Percentiles rank a stretch among this genome's conserved stretches.
These are phyloP conservation scores for Sphaeramia orbicularis DNA, from an alignment of 2,797 vertebrate genomes.

Conservation along the genomic window DNA sequence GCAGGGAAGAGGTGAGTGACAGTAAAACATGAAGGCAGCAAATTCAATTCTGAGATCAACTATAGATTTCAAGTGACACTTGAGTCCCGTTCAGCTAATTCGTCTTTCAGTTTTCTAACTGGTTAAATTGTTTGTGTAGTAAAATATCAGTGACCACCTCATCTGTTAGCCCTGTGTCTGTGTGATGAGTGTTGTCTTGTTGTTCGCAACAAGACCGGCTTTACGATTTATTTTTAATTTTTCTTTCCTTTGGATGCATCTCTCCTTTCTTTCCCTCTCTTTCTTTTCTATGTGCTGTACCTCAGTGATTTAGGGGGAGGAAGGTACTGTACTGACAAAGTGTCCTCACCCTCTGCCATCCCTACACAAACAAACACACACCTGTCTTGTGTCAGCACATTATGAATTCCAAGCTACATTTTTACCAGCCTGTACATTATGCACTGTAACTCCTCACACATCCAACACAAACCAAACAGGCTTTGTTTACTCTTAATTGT, in stretches of 20 bases:
- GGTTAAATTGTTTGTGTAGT: constrained; percentile 13
- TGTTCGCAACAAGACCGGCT: constrained; percentile 61
- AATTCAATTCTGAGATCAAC: background rate
- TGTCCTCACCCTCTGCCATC: constrained; percentile 67
- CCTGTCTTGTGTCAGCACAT: constrained; percentile 61
- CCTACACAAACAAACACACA: constrained; percentile 36
- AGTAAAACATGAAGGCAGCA: background rate
- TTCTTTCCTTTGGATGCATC: constrained; percentile 81
- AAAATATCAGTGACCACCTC: constrained; percentile 8
- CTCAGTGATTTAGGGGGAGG: constrained; percentile 90
- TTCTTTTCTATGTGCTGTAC: constrained; percentile 85
- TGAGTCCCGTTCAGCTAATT: background rate
- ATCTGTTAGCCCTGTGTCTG: constrained; percentile 58
- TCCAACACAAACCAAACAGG: constrained; percentile 36
- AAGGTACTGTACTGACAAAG: constrained; percentile 86
- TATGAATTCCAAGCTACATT: constrained; percentile 23
- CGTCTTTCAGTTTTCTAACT: background rate
- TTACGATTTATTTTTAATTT: constrained; percentile 71
- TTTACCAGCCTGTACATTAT: constrained; percentile 35
- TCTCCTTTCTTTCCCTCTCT: constrained; percentile 82
- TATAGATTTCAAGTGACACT: background rate
- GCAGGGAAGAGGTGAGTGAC: constrained; percentile 94
- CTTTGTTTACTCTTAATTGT: constrained; percentile 44
- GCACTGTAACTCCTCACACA: constrained; percentile 39
- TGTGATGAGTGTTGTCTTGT: constrained; percentile 66